Evolutionary conservation across 2,113 vertebrate genomes (phyloP), one percentile per base, ranked within the genome.

Genomic region (Bostrychus sinensis): DNA sequence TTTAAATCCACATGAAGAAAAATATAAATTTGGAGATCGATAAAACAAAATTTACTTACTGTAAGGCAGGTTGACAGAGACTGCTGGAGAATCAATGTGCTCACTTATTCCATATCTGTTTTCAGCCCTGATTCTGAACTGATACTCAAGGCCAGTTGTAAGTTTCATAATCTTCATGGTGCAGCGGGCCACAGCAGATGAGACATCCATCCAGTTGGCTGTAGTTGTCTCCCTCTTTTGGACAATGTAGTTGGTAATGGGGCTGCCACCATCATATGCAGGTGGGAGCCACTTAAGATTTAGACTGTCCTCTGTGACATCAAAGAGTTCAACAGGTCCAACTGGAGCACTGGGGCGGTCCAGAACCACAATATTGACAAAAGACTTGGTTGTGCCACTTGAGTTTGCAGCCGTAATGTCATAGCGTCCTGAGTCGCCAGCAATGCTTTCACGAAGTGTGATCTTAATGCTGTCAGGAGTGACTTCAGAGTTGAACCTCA

Each of bases 91-190:
- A 77, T 99, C 97, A 61, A 93, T 88, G 71, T 98, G 95, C 53
- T 99, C 97, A 1, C 97, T 98, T 83, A 98, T 95, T 83, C 97
- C 97, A 81, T 97, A 98, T 82, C 94, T 95, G 74, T 99, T 99
- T 85, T 99, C 97, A 72, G 97, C 97, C 80, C 93, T 97, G 77
- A 99, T 94, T 73, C 97, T 96, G 93, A 98, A 99, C 55, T 99
- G 97, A 75, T 98, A 99, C 80, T 98, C 96, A 81, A 96, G 89
- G 71, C 96, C 96, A 50, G 91, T 97, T 51, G 92, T 95, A 58
- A 99, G 91, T 80, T 93, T 98, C 94, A 95, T 94, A 54, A 99
- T 89, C 89, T 98, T 99, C 63, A 96, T 96, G 45, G 90, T 89
- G 68, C 93, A 98, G 80, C 97, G 96, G 59, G 96, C 97, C 55